Conservation (phyloP, 2,888 invertebrate genomes). For the Ormyrus pomaceus region DNA sequence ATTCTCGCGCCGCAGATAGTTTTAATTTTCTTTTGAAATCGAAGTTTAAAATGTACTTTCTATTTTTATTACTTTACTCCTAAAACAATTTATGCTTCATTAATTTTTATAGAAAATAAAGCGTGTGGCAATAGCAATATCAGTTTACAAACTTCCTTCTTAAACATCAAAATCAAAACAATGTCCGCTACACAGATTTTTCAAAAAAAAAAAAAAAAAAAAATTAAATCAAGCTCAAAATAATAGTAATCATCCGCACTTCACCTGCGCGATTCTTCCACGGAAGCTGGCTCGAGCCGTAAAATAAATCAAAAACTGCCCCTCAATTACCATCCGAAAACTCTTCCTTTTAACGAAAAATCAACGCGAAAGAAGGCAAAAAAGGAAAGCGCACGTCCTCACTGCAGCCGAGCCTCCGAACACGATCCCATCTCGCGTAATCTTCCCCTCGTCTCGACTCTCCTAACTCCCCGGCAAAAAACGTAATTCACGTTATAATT, state of each 20-base stretch:
- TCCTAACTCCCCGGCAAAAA: background rate
- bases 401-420: background rate
- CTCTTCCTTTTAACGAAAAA: slow-evolving; percentile 19
- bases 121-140: too few species aligned
- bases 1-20: too few species aligned
- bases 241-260: slow-evolving; percentile 5
- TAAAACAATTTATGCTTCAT: too few species aligned
- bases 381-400: slow-evolving; percentile 8
- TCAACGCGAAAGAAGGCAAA: background rate
- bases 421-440: slow-evolving; percentile 32
- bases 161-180: too few species aligned
- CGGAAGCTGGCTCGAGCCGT: slow-evolving; percentile 3
- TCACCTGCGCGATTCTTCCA: background rate
- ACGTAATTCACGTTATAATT: slow-evolving; percentile 45
- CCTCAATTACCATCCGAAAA: background rate
- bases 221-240: background rate
- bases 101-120: too few species aligned
- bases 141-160: too few species aligned
- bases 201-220: background rate
- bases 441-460: background rate
- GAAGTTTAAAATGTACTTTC: too few species aligned
- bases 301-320: slow-evolving; percentile 13
- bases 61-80: too few species aligned
- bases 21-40: too few species aligned
- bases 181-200: too few species aligned